phyloP scores from a whole-genome alignment of 2,797 vertebrate species.

The Peromyscus aztecus region DNA sequence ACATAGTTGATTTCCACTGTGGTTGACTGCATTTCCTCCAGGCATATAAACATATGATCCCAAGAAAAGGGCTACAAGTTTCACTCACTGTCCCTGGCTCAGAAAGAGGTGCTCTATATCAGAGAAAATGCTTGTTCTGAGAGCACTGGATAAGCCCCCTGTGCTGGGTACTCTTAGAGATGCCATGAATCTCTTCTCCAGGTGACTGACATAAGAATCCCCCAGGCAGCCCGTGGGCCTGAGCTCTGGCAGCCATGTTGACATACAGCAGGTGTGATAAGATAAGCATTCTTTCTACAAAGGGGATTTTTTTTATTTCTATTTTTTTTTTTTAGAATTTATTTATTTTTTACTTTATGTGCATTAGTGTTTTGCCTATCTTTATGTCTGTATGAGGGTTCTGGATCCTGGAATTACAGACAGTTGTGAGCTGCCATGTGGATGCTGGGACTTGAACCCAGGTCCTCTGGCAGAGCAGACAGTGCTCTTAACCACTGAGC shows the following conservation, averaged over 20 bases:
- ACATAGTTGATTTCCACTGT: not conserved
- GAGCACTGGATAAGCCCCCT: accelerated
- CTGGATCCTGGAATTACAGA: not conserved
- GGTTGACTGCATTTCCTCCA: not conserved
- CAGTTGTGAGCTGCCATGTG: not conserved
- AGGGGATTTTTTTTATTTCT: not conserved
- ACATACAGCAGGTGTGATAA: too few species aligned
- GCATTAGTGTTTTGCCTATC: not conserved
- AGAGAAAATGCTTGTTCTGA: not conserved
- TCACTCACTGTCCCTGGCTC: not conserved
- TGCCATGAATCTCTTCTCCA: not conserved
- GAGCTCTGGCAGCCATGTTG: not conserved
- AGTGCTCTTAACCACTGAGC: not conserved
- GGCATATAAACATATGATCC: not conserved
- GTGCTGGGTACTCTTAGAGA: not conserved
- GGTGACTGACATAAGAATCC: not conserved
- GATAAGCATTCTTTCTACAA: not conserved
- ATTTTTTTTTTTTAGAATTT: not conserved
- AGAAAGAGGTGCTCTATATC: not conserved
- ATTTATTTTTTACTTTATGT: not conserved
- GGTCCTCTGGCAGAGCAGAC: not conserved
- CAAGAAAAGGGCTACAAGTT: not conserved
- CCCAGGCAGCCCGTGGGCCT: not conserved
- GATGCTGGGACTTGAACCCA: not conserved
- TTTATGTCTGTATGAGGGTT: not conserved